Conservation (phyloP, 2,113 vertebrate species). For the Nipponia nippon region DNA sequence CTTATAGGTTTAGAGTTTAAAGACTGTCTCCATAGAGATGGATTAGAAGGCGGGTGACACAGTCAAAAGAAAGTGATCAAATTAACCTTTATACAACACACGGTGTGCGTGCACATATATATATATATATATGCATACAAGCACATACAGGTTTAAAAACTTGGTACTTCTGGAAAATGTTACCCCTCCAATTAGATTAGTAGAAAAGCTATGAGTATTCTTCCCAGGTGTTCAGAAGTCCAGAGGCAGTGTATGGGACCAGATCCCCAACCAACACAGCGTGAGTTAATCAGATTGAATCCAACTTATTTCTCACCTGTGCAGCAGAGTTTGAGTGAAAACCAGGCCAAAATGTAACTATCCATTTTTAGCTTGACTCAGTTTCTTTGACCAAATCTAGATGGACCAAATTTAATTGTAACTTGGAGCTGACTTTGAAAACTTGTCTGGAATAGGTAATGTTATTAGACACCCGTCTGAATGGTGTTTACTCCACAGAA, state of each 20-base stretch:
- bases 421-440: neutral
- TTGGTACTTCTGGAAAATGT: neutral
- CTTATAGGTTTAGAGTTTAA: neutral
- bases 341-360: neutral
- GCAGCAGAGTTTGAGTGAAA: neutral
- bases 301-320: neutral
- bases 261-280: neutral
- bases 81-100: neutral
- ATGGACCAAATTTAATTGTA: neutral
- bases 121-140: neutral
- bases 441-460: neutral
- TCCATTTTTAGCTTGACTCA: neutral
- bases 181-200: neutral
- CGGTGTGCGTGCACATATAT: rapidly evolving
- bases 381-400: neutral
- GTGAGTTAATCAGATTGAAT: neutral
- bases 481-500: neutral
- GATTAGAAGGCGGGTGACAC: neutral
- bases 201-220: neutral
- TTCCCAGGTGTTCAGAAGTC: neutral
- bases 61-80: neutral
- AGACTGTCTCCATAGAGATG: neutral
- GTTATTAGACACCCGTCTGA: neutral
- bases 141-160: neutral
- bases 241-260: neutral